Conservation (phyloP, 2,888 invertebrate species). For the Drosophila rubida region DNA sequence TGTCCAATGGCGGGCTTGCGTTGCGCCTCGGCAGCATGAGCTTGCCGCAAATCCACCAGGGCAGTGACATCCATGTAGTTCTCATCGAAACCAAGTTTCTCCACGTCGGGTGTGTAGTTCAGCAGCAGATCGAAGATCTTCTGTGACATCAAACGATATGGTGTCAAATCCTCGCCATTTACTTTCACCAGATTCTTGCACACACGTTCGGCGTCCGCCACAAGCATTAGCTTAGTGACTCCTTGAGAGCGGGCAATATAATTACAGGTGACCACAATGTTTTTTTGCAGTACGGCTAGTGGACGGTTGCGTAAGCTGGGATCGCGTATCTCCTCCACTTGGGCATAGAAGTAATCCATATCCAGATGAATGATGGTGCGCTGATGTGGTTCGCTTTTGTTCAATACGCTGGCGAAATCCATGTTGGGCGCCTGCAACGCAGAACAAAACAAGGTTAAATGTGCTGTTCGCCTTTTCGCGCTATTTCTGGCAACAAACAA, state of each 20-base stretch:
- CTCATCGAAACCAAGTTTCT: slow-evolving; percentile 94
- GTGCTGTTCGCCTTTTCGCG: slow-evolving; percentile 11
- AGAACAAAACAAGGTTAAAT: not conserved
- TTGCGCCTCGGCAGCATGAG: slow-evolving; percentile 64
- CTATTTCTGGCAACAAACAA: slow-evolving; percentile 23
- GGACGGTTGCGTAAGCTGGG: slow-evolving; percentile 89
- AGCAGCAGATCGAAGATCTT: slow-evolving; percentile 90
- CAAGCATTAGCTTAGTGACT: slow-evolving; percentile 91
- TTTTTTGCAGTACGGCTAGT: slow-evolving; percentile 93
- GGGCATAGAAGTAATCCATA: slow-evolving; percentile 94
- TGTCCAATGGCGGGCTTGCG: slow-evolving; percentile 83
- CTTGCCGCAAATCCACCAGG: slow-evolving; percentile 82
- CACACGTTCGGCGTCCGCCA: slow-evolving; percentile 90
- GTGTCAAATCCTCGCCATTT: slow-evolving; percentile 93
- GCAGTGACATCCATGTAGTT: slow-evolving; percentile 92
- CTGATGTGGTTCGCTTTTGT: slow-evolving; percentile 86
- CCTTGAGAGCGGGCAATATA: slow-evolving; percentile 92
- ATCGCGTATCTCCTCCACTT: slow-evolving; percentile 92
- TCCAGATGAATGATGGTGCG: slow-evolving; percentile 92
- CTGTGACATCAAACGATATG: slow-evolving; percentile 91
- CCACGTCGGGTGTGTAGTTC: slow-evolving; percentile 90
- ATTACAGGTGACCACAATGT: slow-evolving; percentile 93
- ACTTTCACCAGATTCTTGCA: slow-evolving; percentile 92
- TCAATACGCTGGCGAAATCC: slow-evolving; percentile 81
- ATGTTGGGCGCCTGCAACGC: slow-evolving; percentile 54